Evolutionary conservation across 1,140 invertebrate genomes (phyloP).

Genomic region (Oppia nitens): DNA sequence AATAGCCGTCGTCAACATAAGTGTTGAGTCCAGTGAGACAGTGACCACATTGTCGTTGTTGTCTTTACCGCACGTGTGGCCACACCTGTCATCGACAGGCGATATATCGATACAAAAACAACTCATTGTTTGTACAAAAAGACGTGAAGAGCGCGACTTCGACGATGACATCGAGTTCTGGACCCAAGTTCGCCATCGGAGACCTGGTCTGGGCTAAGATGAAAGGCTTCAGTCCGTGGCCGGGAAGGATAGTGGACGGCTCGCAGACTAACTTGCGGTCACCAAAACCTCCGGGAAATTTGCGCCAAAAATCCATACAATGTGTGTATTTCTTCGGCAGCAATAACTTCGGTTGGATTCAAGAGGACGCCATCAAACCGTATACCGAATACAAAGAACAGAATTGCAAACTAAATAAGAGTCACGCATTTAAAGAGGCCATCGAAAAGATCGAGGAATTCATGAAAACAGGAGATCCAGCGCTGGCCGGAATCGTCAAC

Average conservation of each 20-base stretch:
- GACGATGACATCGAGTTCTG: not conserved
- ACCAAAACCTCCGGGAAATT: not conserved
- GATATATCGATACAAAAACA: not conserved
- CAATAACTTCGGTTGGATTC: constrained; percentile 47
- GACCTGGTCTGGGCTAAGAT: constrained; percentile 28
- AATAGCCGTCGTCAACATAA: not conserved
- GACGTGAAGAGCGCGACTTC: too few relatives aligned
- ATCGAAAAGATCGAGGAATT: constrained; percentile 68
- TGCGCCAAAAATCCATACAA: constrained; percentile 39
- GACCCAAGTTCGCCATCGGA: constrained; percentile 16
- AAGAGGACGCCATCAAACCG: constrained; percentile 53
- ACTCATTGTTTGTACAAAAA: not conserved
- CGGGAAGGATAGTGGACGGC: constrained; percentile 24
- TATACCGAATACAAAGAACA: constrained; percentile 65
- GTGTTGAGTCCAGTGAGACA: too few relatives aligned
- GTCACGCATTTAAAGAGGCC: constrained; percentile 61
- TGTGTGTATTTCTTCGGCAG: constrained; percentile 87
- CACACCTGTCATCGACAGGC: not conserved
- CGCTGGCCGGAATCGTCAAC: not conserved
- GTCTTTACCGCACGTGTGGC: not conserved
- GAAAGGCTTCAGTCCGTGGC: constrained; percentile 28
- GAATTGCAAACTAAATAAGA: constrained; percentile 54
- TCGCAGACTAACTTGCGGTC: not conserved
- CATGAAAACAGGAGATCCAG: constrained; percentile 33
- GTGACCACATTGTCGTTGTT: not conserved